phyloP scores from a whole-genome alignment of 37 sponge, comb jelly and placozoan species.

The Oscarella lobularis region DNA sequence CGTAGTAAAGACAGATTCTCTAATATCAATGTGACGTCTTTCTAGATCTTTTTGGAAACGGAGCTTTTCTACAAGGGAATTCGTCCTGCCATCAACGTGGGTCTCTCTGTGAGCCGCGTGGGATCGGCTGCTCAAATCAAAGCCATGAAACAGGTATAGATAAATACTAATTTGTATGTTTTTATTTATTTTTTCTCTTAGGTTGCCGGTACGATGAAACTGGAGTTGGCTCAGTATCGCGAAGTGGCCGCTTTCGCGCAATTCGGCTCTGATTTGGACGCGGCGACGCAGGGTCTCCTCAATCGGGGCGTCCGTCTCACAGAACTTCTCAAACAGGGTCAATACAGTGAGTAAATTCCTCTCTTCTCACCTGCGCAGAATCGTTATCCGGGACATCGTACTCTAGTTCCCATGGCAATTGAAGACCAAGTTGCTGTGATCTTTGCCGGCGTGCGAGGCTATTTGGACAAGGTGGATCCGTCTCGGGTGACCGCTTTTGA shows the following conservation, averaged over 20 bases:
- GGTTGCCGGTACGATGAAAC: constrained; percentile 99
- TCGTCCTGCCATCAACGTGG: constrained; percentile 98
- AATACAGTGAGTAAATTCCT: constrained; percentile 54
- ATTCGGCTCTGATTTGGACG: constrained; percentile 98
- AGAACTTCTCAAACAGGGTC: constrained; percentile 99
- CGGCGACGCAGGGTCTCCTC: constrained; percentile 87
- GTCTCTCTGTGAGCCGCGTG: constrained; percentile 96
- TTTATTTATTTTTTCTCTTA: constrained; percentile 9
- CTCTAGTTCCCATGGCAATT: constrained; percentile 85
- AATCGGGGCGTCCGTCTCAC: constrained; percentile 96
- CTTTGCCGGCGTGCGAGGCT: constrained; percentile 94
- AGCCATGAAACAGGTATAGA: constrained; percentile 90
- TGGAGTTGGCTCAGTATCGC: constrained; percentile 97
- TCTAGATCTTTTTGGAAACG: constrained; percentile 89
- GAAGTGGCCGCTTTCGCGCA: constrained; percentile 99
- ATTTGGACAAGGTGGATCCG: constrained; percentile 91
- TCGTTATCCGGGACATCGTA: neutral
- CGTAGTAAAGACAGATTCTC: neutral
- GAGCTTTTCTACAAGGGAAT: constrained; percentile 99
- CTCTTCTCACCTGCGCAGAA: neutral
- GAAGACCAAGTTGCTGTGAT: constrained; percentile 94
- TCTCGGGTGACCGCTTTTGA: constrained; percentile 83
- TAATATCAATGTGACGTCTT: neutral
- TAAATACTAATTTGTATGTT: neutral
- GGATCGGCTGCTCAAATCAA: constrained; percentile 98